Base-by-base conservation (phyloP, 1,140 invertebrate genomes). In the Drosophila orosa region DNA sequence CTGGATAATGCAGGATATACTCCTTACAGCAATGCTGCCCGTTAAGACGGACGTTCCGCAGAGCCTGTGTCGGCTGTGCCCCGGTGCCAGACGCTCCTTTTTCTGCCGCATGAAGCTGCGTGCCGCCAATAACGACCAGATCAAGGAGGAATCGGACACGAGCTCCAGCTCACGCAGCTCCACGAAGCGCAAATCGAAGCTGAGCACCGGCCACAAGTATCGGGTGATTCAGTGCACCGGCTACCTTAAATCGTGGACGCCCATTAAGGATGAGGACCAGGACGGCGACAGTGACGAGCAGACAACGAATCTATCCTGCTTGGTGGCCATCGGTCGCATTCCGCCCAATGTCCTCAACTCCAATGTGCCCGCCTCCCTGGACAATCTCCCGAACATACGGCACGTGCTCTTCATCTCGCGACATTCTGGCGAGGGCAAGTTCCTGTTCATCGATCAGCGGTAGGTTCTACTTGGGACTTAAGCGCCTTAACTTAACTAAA, bases 401-500 rank as follows among this genome's bases (percentile, higher is more conserved):
- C 93, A 93, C 9, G 93, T 95, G 45, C 94, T 95, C 85, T 97
- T 96, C 90, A 94, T 95, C 63, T 98, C 97, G 1, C 94, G 98
- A 44, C 98, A 99, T 92, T 96, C 96, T 13, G 95, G 96, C 54
- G 98, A 99, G 89, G 98, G 98, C 27, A 99, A 98, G 93, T 99
- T 99, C 92, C 95, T 98, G 3, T 99, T 99, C 92, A 97, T 99
- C 5, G 98, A 99, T 92, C 96, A 97, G 91, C 95, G 95, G 95
- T 96, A 81, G 80, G 63, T 50, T 12, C 3, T 4, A 54, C 5
- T 17, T 27, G 25, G 9, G 3, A 24, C 12, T n/a, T 15, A n/a
- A 12, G n/a, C 10, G 5, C 17, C 17, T 3, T 13, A 25, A 5
- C 2, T 12, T 8, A 47, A 47, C 29, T 31, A 31, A 17, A 13